These are phyloP conservation scores for Clinocottus analis DNA, from an alignment of 2,113 vertebrate genomes.

Conservation along the genomic window DNA sequence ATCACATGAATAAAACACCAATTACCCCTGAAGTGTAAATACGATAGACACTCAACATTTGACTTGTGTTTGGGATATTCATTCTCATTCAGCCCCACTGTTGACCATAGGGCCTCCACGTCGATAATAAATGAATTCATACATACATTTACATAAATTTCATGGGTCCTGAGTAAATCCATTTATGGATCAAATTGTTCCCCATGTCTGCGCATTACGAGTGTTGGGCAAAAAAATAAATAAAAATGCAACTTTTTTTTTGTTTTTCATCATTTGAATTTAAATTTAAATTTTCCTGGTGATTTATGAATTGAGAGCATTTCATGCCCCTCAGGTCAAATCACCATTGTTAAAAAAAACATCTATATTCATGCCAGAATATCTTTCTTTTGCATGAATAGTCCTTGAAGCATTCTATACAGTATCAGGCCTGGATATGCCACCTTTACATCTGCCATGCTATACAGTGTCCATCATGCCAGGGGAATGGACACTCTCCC, in stretches of 20 bases:
- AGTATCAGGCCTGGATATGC: slow-evolving; percentile 70
- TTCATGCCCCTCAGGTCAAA: slow-evolving; percentile 22
- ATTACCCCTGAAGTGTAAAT: slow-evolving; percentile 67
- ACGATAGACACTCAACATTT: slow-evolving; percentile 71
- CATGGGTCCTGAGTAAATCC: slow-evolving; percentile 60
- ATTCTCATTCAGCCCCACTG: slow-evolving; percentile 68
- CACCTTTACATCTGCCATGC: slow-evolving; percentile 76
- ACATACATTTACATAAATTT: slow-evolving; percentile 79
- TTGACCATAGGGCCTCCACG: slow-evolving; percentile 62
- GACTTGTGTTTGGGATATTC: slow-evolving; percentile 64
- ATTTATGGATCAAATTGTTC: slow-evolving; percentile 71
- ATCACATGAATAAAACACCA: slow-evolving; percentile 58
- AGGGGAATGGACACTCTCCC: slow-evolving; percentile 62
- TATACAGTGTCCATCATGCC: slow-evolving; percentile 82
- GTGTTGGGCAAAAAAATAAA: slow-evolving; percentile 4
- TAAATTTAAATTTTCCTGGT: slow-evolving; percentile 14
- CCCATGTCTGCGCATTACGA: slow-evolving; percentile 40
- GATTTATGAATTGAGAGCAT: slow-evolving; percentile 42
- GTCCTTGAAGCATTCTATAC: not conserved
- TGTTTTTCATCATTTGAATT: slow-evolving; percentile 44
- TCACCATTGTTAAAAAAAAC: slow-evolving; percentile 8
- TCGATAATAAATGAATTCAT: slow-evolving; percentile 75
- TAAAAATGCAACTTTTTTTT: slow-evolving; percentile 1
- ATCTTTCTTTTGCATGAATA: too few species aligned
- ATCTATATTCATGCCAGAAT: slow-evolving; percentile 1